Evolutionary conservation across 2,113 vertebrate species (phyloP), one percentile per base, ranked within the genome.

Genomic region (Eptatretus burgeri): DNA sequence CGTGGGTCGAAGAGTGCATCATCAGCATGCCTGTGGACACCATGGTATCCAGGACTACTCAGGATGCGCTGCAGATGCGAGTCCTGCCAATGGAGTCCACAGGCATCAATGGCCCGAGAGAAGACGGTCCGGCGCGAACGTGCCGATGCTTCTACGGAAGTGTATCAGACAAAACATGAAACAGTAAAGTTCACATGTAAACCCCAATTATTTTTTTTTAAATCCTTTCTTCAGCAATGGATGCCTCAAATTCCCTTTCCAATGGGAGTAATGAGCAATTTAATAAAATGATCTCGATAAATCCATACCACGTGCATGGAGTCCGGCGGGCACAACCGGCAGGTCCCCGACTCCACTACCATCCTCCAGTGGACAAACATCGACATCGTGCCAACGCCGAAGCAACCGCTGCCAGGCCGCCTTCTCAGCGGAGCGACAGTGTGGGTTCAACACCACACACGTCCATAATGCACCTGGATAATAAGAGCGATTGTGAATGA

Each of bases 391-490:
- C 76, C 75, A 77, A 1, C 69, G 68, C 64, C 63, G 56, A 1
- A 77, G 72, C 50, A 77, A 71, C 64, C 74, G 72, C n/a, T 76
- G 70, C 76, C 76, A 77, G 51, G 71, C 64, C 0, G 65, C 67
- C 17, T 66, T 70, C 63, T 77, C 75, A 51, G 76, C 74, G 9
- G 70, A 64, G 63, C 72, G 75, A 67, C 74, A 74, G 63, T 75
- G 74, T 49, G 76, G 76, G 51, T 73, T 77, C 65, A 77, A 68
- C 51, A 77, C 66, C 19, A 77, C 69, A 12, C 75, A 77, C 13
- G 76, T 75, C 76, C 76, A 77, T 64, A 77, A 66, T 20, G 76
- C 74, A 20, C 76, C 76, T 77, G 70, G 14, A 63, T 13, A 51
- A 50, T 27, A 52, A 16, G 51, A 51, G 62, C 49, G 49, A 52